Percentiles rank a stretch among this genome's conserved stretches.
phyloP scores from a whole-genome alignment of 2,888 invertebrate genomes.

The Aleiodes testaceus region DNA sequence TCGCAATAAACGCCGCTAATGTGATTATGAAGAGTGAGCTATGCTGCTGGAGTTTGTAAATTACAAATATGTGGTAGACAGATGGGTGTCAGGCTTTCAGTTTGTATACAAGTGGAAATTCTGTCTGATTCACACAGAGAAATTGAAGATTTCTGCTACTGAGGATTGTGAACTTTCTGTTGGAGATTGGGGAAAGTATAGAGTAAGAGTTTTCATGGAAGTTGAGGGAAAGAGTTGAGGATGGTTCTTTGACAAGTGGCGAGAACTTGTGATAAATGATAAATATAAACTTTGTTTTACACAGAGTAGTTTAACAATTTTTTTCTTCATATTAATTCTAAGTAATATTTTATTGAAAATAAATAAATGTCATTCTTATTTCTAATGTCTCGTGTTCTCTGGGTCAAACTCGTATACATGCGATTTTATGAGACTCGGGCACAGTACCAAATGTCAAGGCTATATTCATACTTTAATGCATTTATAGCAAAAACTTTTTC shows the following conservation, averaged over 20 bases:
- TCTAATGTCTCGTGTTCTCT: conserved; percentile 48
- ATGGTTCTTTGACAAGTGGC: too few species aligned
- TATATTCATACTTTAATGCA: conserved; percentile 37
- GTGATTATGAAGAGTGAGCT: conserved; percentile 17
- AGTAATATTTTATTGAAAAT: conserved; percentile 5
- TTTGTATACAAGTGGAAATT: conserved; percentile 30
- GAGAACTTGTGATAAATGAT: too few species aligned
- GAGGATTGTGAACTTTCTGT: too few species aligned
- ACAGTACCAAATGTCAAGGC: conserved; percentile 55
- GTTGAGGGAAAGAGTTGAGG: too few species aligned
- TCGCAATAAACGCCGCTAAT: conserved; percentile 20
- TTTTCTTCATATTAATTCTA: conserved; percentile 9
- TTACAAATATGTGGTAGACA: not conserved
- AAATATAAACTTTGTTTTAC: too few species aligned
- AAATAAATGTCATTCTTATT: not conserved
- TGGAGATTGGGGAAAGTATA: too few species aligned
- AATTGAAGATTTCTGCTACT: not conserved
- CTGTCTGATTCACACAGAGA: conserved; percentile 29
- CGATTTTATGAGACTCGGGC: conserved; percentile 57
- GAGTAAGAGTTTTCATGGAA: too few species aligned
- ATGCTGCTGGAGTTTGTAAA: conserved; percentile 15
- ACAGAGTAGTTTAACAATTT: not conserved
- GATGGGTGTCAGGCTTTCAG: conserved; percentile 13
- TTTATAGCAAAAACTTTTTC: conserved; percentile 8
- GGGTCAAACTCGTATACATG: conserved; percentile 60